These are phyloP conservation scores for Nesogale talazaci DNA, from an alignment of 2,113 vertebrate species.

Conservation along the genomic window DNA sequence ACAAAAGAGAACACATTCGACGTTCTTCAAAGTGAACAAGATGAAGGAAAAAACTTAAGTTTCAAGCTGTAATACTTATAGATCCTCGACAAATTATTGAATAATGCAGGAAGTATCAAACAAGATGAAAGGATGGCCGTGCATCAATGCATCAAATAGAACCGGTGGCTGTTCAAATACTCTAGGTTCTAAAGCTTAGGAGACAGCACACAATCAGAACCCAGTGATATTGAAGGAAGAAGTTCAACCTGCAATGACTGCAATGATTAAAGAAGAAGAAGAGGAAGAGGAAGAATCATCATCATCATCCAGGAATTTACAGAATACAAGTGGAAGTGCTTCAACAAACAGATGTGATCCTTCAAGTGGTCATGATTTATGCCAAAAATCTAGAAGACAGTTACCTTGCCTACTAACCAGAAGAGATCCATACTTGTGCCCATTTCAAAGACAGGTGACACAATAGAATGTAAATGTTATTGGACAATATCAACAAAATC, in stretches of 20 bases:
- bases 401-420: neutral
- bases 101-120: neutral
- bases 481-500: too few species aligned
- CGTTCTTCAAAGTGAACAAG: too few species aligned
- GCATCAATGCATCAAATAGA: neutral
- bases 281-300: too few species aligned
- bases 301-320: neutral
- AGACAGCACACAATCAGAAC: neutral
- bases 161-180: neutral
- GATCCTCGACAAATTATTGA: neutral
- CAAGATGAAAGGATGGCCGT: neutral
- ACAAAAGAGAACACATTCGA: too few species aligned
- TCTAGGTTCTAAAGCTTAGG: neutral
- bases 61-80: neutral
- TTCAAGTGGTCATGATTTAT: neutral
- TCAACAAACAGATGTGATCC: neutral
- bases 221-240: neutral
- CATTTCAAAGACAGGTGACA: neutral
- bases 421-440: neutral
- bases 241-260: neutral
- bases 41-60: too few species aligned
- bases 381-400: neutral
- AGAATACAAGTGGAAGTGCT: neutral
- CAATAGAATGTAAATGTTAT: too few species aligned
- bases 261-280: neutral